Conservation (phyloP, 2,113 vertebrate genomes). For the Laticauda laticaudata region DNA sequence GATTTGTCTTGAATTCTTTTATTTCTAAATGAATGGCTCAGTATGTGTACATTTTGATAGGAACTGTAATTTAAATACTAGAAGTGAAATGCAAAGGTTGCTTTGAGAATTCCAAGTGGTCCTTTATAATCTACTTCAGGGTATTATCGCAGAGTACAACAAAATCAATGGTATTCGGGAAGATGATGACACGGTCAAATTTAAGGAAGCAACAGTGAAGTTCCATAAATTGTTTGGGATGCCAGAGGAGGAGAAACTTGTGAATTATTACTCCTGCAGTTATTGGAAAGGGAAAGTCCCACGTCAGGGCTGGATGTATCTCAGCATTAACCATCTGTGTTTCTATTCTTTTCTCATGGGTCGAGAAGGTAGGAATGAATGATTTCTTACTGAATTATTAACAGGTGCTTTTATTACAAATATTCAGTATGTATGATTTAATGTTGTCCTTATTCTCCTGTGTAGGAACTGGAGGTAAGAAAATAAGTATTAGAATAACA, state of each 20-base stretch:
- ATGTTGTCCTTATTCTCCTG: not conserved
- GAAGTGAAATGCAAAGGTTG: not conserved
- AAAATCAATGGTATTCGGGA: conserved; percentile 94
- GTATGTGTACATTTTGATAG: not conserved
- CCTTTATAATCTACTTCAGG: conserved; percentile 69
- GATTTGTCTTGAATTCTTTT: not conserved
- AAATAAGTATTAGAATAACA: not conserved
- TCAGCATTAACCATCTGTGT: conserved; percentile 98
- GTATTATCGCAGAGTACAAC: conserved; percentile 96
- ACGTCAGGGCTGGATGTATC: conserved; percentile 97
- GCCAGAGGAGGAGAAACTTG: conserved; percentile 96
- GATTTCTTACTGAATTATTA: not conserved
- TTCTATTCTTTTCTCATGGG: conserved; percentile 97
- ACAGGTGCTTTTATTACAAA: not conserved
- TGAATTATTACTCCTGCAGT: conserved; percentile 98
- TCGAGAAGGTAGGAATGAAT: conserved; percentile 84
- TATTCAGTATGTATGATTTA: not conserved
- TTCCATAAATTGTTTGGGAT: conserved; percentile 95
- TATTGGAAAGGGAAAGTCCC: conserved; percentile 98
- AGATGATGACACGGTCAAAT: conserved; percentile 96
- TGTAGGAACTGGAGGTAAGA: not conserved
- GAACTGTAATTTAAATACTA: not conserved
- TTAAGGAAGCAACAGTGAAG: conserved; percentile 92
- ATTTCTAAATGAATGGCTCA: not conserved
- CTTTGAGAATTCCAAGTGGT: not conserved